Evolutionary conservation across 2,888 invertebrate genomes (phyloP).

Genomic region (Hoplodrina blanda): DNA sequence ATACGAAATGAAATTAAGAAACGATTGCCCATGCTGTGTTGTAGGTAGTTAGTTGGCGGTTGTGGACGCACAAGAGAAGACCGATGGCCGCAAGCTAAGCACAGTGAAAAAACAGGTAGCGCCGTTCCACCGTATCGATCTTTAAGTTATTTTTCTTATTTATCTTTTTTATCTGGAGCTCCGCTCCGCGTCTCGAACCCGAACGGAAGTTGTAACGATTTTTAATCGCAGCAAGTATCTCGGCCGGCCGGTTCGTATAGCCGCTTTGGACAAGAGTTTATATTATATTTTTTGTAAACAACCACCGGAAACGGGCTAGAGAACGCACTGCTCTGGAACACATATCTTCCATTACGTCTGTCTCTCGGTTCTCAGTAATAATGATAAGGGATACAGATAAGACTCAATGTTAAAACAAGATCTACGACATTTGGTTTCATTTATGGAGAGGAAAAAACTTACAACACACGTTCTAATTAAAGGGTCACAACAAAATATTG

Average conservation of each 20-base stretch:
- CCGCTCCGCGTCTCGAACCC: constrained; percentile 82
- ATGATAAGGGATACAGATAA: constrained; percentile 84
- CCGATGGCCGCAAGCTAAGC: constrained; percentile 78
- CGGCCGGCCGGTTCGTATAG: constrained; percentile 82
- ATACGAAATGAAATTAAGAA: constrained; percentile 12
- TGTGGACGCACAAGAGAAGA: constrained; percentile 60
- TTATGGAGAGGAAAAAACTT: constrained; percentile 59
- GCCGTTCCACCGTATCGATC: constrained; percentile 89
- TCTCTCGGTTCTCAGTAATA: constrained; percentile 82
- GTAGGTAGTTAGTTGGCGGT: constrained; percentile 31
- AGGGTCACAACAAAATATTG: constrained; percentile 20
- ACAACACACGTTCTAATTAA: constrained; percentile 40
- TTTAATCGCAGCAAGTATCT: constrained; percentile 90
- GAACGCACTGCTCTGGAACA: constrained; percentile 86
- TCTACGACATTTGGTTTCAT: constrained; percentile 69
- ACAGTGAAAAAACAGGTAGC: constrained; percentile 89
- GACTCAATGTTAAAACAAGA: constrained; percentile 71
- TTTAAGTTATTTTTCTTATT: constrained; percentile 89
- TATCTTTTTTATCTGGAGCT: constrained; percentile 88
- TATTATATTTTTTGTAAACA: constrained; percentile 87
- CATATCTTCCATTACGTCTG: constrained; percentile 88
- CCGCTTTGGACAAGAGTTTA: constrained; percentile 84
- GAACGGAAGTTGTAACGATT: constrained; percentile 91
- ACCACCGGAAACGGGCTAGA: constrained; percentile 88
- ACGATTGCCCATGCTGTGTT: constrained; percentile 21